A percentile compares a stretch with the other conserved stretches of the same genome.
phyloP scores from a whole-genome alignment of 2,888 invertebrate species.

The Tinea trinotella region DNA sequence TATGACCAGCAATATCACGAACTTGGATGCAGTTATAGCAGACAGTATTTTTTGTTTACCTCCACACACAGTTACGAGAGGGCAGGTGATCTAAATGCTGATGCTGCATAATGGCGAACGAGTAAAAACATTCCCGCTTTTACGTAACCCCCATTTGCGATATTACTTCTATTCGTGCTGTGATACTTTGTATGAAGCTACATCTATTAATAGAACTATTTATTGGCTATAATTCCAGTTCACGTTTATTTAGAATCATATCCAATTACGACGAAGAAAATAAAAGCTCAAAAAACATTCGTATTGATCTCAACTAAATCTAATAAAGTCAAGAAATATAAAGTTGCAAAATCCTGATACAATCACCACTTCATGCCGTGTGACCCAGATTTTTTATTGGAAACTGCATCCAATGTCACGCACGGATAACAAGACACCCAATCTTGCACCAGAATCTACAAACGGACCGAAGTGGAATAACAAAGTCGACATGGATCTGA shows the following conservation, averaged over 20 bases:
- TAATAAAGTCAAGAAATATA: too few species aligned
- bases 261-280: too few species aligned
- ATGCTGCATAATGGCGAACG: too few species aligned
- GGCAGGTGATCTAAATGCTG: neutral
- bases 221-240: too few species aligned
- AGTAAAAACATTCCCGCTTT: neutral
- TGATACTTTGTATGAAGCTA: too few species aligned
- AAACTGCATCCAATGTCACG: neutral
- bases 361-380: neutral
- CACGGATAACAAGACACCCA: conserved; percentile 13
- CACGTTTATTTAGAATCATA: too few species aligned
- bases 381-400: neutral
- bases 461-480: conserved; percentile 45
- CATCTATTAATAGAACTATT: too few species aligned
- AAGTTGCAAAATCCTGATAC: neutral
- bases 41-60: conserved; percentile 21
- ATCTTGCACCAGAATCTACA: neutral
- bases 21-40: conserved; percentile 38
- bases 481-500: conserved; percentile 30
- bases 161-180: too few species aligned
- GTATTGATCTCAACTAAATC: too few species aligned
- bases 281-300: too few species aligned
- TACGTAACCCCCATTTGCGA: neutral
- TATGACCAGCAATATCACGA: conserved; percentile 45
- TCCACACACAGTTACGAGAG: neutral